Conservation (phyloP, 53 echinoderm and acorn worm genomes). For the Patiria pectinifera region DNA sequence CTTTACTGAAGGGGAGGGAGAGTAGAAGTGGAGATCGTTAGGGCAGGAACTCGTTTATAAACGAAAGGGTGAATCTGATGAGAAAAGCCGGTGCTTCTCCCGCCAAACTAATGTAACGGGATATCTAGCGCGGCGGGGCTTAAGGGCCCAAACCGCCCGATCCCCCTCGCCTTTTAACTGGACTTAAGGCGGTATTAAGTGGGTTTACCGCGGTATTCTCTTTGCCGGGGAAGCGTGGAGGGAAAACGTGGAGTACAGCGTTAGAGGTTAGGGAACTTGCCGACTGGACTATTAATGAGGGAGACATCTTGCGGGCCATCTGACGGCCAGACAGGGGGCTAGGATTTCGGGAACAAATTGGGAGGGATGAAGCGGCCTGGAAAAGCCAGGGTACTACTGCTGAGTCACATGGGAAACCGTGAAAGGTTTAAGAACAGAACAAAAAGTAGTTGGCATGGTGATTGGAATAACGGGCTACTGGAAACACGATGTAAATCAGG, state of each 20-base stretch:
- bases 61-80: not conserved
- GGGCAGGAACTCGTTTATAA: slow-evolving; percentile 3
- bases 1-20: not conserved
- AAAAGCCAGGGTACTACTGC: slow-evolving; percentile 1
- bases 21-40: not conserved
- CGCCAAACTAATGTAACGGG: slow-evolving; percentile 9
- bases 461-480: not conserved
- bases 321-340: not conserved
- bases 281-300: slow-evolving; percentile 23
- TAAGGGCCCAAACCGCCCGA: slow-evolving; percentile 20
- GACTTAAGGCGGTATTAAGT: slow-evolving; percentile 50
- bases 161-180: slow-evolving; percentile 25
- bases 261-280: not conserved
- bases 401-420: slow-evolving; percentile 44
- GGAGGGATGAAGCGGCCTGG: slow-evolving; percentile 11
- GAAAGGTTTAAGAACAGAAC: not conserved
- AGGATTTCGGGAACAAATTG: slow-evolving; percentile 47
- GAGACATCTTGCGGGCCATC: slow-evolving; percentile 55
- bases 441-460: not conserved
- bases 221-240: not conserved
- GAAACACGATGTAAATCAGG: not conserved
- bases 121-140: slow-evolving; percentile 8
- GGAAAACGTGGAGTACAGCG: not conserved
- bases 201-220: slow-evolving; percentile 23
- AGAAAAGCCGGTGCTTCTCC: not conserved